phyloP scores from a whole-genome alignment of 1,140 invertebrate genomes.

The Sminthurides bifidus region DNA sequence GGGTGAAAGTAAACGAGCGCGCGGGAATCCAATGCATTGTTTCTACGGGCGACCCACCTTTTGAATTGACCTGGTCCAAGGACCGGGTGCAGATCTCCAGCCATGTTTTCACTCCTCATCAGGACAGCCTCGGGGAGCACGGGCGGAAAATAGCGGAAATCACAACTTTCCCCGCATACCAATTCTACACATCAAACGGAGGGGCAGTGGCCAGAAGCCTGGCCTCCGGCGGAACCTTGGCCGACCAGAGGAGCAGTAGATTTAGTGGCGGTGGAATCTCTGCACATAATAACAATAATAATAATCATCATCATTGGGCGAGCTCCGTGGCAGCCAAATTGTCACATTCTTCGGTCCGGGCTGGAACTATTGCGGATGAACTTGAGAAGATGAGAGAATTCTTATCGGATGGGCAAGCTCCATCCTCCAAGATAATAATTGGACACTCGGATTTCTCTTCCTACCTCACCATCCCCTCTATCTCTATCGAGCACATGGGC shows the following conservation, averaged over 20 bases:
- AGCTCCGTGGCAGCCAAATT: neutral
- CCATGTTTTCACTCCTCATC: neutral
- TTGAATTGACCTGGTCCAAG: slow-evolving; percentile 60
- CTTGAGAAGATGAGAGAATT: no score
- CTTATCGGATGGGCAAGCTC: no score
- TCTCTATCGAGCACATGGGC: slow-evolving; percentile 35
- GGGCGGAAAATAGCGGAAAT: neutral
- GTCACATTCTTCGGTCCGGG: neutral
- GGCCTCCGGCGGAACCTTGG: slow-evolving; percentile 7
- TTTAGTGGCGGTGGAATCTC: no score
- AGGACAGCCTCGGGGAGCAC: neutral
- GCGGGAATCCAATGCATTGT: slow-evolving; percentile 53
- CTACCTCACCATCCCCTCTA: slow-evolving; percentile 25
- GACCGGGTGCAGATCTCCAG: slow-evolving; percentile 39
- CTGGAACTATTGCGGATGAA: no score
- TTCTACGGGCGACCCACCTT: slow-evolving; percentile 49
- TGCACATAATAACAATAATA: neutral
- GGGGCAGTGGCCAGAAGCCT: no score
- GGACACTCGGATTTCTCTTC: slow-evolving; percentile 4
- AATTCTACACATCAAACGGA: no score
- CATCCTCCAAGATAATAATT: slow-evolving; percentile 3
- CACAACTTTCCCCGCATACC: neutral
- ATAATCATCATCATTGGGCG: slow-evolving; percentile 26
- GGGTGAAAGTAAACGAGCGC: slow-evolving; percentile 49
- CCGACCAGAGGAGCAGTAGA: neutral